Base-by-base conservation (phyloP, 2,888 invertebrate genomes). In the Cataglyphis altisquamis region DNA sequence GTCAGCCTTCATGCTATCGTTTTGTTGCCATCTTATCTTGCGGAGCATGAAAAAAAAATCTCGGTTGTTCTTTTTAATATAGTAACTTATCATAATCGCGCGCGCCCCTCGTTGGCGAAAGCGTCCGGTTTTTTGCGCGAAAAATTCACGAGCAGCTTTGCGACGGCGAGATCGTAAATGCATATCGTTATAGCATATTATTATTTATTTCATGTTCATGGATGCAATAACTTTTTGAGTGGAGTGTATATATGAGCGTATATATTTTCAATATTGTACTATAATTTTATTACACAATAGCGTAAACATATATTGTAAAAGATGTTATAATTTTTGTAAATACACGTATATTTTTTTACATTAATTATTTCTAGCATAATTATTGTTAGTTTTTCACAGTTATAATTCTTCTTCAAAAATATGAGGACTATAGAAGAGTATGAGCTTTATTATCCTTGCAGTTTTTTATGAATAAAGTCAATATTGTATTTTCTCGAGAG, bases 31-130 rank as follows among this genome's bases (percentile, higher is more conserved):
- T 83, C 87, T 84, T 84, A 80, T 66, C 48, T 48, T 36, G 81
- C 70, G 62, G 60, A 68, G 82, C 88, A 89, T 86, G 88, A 85
- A 89, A 36, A 36, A 36, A 36, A 88, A 84, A 82, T 86, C 85
- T 85, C 57, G 64, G 45, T 72, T 68, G 66, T 75, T 64, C 73
- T 68, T 87, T 77, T 75, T 75, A 80, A 82, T 85, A 52, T 52
- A 52, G 83, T 88, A 91, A 90, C 89, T 90, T 90, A 91, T 90
- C 89, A 80, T 83, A 86, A 89, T 87, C 86, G 73, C 52, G 36
- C 52, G 45, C 55, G 63, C 32, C 62, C 57, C 70, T 78, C 67
- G 48, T 73, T 80, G 74, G 68, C 64, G 57, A 75, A 83, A 36
- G 68, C 73, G 70, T 75, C 64, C 64, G 66, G 25, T 25, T 41